Evolutionary conservation across 2,113 vertebrate genomes (phyloP), one percentile per base, ranked within the genome.

Genomic region (Corythornis madagascariensis): DNA sequence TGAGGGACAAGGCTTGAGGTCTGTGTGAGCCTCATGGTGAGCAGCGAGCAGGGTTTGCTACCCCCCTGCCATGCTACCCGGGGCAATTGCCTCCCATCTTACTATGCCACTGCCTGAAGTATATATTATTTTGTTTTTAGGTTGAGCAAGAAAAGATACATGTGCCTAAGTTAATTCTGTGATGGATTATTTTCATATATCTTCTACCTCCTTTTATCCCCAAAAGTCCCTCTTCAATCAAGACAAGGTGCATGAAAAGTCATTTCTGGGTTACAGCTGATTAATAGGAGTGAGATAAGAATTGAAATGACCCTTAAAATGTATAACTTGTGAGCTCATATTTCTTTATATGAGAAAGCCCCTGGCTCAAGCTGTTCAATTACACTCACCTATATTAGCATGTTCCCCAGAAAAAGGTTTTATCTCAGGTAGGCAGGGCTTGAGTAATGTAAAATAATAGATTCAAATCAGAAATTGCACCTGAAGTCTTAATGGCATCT

Each of bases 381-480:
- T 61, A 24, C 24, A 65, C 15, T 61, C 35, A 25, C 38, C 16
- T 22, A 31, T 31, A 73, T 7, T 8, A 69, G 2, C 24, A 16
- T 9, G 22, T 20, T 40, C 48, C 20, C 8, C 4, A 72, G 26
- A 75, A 79, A 65, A 15, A 42, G 26, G 5, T 80, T 38, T 69
- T 86, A 65, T 25, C 53, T 85, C 47, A 59, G 15, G 25, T 59
- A 85, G 31, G 22, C 52, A 73, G 22, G 28, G 20, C 24, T 21
- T 26, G 52, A 83, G 12, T 50, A 5, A 83, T 15, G 67, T 29
- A 48, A n/a, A 16, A 24, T 5, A 79, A 29, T 5, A 80, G 50
- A 74, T 92, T 88, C 20, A 69, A 90, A 75, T 63, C 47, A 95
- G 66, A 85, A 91, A 74, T 35, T 66, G 18, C 48, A 74, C 38